phyloP scores from a whole-genome alignment of 2,113 vertebrate genomes.

The Isurus oxyrinchus region DNA sequence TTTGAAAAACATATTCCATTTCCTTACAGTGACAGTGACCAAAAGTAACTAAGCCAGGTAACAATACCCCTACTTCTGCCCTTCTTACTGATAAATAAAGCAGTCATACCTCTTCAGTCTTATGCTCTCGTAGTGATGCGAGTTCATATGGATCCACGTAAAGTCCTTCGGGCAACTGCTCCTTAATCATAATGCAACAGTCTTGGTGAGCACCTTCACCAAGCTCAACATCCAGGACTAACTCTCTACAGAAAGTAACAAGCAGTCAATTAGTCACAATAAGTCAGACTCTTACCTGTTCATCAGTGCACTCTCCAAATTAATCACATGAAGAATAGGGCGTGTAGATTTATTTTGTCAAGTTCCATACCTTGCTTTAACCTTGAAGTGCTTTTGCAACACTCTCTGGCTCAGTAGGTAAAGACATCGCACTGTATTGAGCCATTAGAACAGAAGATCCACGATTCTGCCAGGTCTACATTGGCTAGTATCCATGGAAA shows the following conservation, averaged over 20 bases:
- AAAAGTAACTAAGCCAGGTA: neutral
- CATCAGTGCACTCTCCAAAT: neutral
- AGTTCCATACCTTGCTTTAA: fast-evolving
- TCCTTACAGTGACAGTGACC: neutral
- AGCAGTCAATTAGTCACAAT: neutral
- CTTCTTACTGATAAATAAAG: neutral
- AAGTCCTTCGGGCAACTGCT: conserved; percentile 65
- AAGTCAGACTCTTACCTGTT: neutral
- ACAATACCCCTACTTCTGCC: neutral
- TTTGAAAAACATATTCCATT: neutral
- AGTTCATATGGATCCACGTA: conserved; percentile 84
- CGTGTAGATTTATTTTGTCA: conserved; percentile 42
- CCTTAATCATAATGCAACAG: conserved; percentile 60
- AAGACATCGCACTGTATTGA: neutral
- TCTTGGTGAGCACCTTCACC: conserved; percentile 43
- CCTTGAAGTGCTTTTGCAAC: neutral
- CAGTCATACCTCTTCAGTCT: conserved; percentile 66
- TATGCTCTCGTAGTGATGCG: conserved; percentile 60
- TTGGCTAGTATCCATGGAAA: neutral
- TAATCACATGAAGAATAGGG: conserved; percentile 45
- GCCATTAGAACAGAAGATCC: neutral
- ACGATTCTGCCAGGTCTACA: neutral
- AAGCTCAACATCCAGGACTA: conserved; percentile 63
- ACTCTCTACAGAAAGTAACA: conserved; percentile 61
- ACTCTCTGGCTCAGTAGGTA: neutral